Evolutionary conservation across 1,140 invertebrate species (phyloP).

Genomic region (Scylla paramamosain): DNA sequence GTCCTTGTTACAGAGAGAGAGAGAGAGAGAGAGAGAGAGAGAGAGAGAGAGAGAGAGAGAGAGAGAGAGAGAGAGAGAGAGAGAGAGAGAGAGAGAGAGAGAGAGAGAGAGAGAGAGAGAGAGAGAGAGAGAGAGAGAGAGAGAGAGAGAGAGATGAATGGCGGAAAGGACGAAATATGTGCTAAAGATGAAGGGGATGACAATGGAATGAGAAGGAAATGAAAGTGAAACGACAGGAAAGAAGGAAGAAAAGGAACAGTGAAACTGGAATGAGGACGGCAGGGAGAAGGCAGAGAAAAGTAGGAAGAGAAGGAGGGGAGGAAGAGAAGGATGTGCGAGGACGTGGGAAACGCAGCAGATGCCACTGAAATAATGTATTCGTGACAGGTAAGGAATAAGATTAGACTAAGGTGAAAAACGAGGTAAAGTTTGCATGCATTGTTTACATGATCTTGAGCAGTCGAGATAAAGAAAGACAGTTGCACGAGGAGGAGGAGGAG

Average conservation of each 20-base stretch:
- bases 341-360: background rate
- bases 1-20: background rate
- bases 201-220: background rate
- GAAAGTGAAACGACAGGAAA: background rate
- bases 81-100: too few species aligned
- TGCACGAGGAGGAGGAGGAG: background rate
- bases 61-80: too few species aligned
- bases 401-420: slow-evolving; percentile 43
- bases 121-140: too few species aligned
- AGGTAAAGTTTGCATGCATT: background rate
- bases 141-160: background rate
- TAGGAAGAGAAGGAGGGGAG: too few species aligned
- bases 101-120: too few species aligned
- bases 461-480: background rate
- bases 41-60: too few species aligned
- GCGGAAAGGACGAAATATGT: background rate
- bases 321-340: too few species aligned
- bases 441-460: slow-evolving; percentile 6
- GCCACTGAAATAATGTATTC: slow-evolving; percentile 38
- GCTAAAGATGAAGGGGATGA: background rate
- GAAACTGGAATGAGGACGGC: too few species aligned
- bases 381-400: slow-evolving; percentile 18
- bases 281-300: too few species aligned
- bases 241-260: background rate
- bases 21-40: too few species aligned